Percentiles rank a stretch among this genome's conserved stretches.
These are phyloP conservation scores for Anoplius nigerrimus DNA, from an alignment of 2,888 invertebrate species.

Conservation along the genomic window DNA sequence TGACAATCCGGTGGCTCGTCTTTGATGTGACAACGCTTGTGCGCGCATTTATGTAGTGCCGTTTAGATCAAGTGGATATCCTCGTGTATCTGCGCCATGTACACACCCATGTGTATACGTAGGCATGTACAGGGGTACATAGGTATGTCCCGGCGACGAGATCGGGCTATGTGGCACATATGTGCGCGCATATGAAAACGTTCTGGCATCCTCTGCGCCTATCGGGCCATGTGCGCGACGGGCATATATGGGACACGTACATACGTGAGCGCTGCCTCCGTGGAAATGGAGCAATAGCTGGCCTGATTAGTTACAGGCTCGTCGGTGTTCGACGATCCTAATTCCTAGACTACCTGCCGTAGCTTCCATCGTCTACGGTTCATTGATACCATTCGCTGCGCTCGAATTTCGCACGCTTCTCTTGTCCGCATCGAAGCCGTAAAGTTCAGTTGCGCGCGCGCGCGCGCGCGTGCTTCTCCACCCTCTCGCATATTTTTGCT, in stretches of 20 bases:
- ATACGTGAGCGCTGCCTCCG: conserved; percentile 29
- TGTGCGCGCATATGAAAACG: too few species aligned
- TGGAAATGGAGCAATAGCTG: conserved; percentile 53
- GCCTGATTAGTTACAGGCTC: conserved; percentile 56
- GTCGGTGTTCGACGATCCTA: conserved; percentile 44
- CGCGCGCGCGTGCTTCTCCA: too few species aligned
- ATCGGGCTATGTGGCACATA: too few species aligned
- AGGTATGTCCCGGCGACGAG: neutral
- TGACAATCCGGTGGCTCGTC: conserved; percentile 1
- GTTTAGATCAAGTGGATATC: conserved; percentile 14
- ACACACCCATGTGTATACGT: too few species aligned
- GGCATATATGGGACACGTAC: neutral
- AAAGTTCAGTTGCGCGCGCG: too few species aligned
- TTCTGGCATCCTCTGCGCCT: conserved; percentile 9
- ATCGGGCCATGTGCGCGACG: neutral
- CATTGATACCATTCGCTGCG: too few species aligned
- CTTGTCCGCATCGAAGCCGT: too few species aligned
- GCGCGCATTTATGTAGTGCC: neutral
- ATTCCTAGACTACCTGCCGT: conserved; percentile 38
- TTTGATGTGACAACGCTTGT: conserved; percentile 3
- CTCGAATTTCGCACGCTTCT: too few species aligned
- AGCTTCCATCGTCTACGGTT: conserved; percentile 21
- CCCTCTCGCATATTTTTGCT: too few species aligned
- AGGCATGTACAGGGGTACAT: neutral
- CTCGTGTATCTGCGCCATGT: conserved; percentile 1